These are phyloP conservation scores for Calidris pygmaea DNA, from an alignment of 2,113 vertebrate species.

Conservation along the genomic window DNA sequence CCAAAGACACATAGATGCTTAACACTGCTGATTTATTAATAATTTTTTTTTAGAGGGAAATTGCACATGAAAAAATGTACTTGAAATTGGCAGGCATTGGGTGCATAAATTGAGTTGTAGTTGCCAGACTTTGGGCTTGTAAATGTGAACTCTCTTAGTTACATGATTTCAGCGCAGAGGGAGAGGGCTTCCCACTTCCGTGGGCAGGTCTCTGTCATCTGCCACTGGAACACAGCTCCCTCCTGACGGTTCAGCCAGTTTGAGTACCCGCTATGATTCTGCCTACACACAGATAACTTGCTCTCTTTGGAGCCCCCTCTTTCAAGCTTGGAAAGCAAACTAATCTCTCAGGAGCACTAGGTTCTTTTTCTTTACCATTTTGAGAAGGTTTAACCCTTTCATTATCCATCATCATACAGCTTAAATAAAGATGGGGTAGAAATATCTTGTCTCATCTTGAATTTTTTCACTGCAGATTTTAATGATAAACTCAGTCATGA, in stretches of 20 bases:
- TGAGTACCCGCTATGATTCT: neutral
- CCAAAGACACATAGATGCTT: neutral
- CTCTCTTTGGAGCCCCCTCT: neutral
- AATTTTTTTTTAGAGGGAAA: neutral
- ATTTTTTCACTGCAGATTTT: neutral
- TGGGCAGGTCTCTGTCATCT: neutral
- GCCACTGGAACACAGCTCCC: neutral
- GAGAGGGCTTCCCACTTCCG: neutral
- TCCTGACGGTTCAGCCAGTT: neutral
- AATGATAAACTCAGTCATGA: neutral
- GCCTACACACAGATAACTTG: neutral
- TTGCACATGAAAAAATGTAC: neutral
- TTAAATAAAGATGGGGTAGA: neutral
- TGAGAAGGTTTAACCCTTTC: neutral
- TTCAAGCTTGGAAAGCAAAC: neutral
- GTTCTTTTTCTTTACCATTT: neutral
- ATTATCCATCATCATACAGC: neutral
- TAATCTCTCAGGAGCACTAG: neutral
- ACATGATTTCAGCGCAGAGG: fast-evolving
- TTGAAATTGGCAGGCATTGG: neutral
- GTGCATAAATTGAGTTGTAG: neutral
- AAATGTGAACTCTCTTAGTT: neutral
- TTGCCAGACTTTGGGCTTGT: neutral
- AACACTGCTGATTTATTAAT: neutral
- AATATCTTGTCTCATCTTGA: neutral